Conservation (phyloP, 2,797 vertebrate species). For the Falco naumanni region DNA sequence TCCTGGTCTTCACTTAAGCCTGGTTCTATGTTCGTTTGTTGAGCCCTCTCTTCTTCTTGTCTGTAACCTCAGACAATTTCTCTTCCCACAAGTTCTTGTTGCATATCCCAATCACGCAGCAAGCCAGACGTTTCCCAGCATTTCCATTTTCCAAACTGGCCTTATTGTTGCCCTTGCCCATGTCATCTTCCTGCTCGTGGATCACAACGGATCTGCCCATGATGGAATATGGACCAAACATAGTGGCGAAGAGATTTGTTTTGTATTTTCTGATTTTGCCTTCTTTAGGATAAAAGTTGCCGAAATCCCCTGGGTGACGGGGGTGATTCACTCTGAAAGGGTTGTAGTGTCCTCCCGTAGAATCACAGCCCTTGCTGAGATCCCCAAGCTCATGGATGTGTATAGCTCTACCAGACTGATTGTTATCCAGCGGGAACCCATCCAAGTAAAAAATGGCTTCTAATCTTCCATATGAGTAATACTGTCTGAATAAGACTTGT, state of each 20-base stretch:
- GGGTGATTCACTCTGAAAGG: constrained; percentile 84
- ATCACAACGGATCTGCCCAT: constrained; percentile 89
- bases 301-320: constrained; percentile 91
- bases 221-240: constrained; percentile 81
- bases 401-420: constrained; percentile 79
- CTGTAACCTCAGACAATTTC: not conserved
- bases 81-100: constrained; percentile 79
- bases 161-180: constrained; percentile 86
- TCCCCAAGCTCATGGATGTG: constrained; percentile 93
- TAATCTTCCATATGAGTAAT: constrained; percentile 73
- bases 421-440: constrained; percentile 78
- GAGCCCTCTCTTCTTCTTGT: constrained; percentile 68
- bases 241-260: constrained; percentile 71
- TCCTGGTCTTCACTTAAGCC: not conserved
- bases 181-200: constrained; percentile 87
- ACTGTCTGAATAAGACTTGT: constrained; percentile 85
- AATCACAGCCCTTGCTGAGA: constrained; percentile 85
- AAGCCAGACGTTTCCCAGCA: constrained; percentile 88
- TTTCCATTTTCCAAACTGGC: constrained; percentile 91
- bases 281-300: constrained; percentile 85
- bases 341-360: constrained; percentile 90
- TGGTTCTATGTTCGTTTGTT: not conserved
- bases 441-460: constrained; percentile 80
- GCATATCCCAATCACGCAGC: constrained; percentile 87
- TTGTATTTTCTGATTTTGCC: constrained; percentile 79